phyloP scores from a whole-genome alignment of 2,888 invertebrate species.

The Isotomurus palustris region DNA sequence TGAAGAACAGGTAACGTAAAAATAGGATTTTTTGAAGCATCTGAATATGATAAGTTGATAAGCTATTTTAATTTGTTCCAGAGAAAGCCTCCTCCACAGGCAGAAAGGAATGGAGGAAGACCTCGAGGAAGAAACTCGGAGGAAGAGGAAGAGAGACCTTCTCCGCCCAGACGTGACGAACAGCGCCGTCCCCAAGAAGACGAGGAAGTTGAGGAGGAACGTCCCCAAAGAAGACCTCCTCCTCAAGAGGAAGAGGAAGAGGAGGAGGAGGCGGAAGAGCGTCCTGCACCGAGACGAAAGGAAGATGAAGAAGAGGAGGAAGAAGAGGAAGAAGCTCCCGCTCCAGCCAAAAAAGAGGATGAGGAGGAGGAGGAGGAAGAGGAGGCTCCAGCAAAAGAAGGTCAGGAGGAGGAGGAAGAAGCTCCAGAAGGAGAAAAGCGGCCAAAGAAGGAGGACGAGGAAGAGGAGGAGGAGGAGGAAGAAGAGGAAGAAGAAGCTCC shows the following conservation, averaged over 20 bases:
- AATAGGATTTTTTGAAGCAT: no score
- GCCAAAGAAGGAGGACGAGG: slow-evolving; percentile 3
- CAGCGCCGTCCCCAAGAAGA: slow-evolving; percentile 1
- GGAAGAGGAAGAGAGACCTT: neutral
- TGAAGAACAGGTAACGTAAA: slow-evolving; percentile 12
- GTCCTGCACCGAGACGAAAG: neutral
- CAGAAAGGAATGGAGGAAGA: neutral
- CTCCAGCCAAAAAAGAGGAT: slow-evolving; percentile 6
- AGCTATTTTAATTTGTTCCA: no score
- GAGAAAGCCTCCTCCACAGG: neutral
- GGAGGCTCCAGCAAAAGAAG: slow-evolving; percentile 26
- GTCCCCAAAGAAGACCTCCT: no score
- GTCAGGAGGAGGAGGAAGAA: slow-evolving; percentile 25
- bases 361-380: slow-evolving; percentile 33
- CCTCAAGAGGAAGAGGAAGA: slow-evolving; percentile 6
- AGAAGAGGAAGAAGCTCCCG: slow-evolving; percentile 17
- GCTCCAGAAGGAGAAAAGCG: slow-evolving; percentile 27
- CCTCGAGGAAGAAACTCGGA: neutral
- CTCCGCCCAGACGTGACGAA: neutral
- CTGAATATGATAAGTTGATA: no score
- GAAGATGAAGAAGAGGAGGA: slow-evolving; percentile 16
- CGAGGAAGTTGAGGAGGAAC: slow-evolving; percentile 11
- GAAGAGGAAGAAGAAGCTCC: slow-evolving; percentile 19
- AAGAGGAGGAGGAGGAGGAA: slow-evolving; percentile 22
- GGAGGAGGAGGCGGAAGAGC: slow-evolving; percentile 16